Evolutionary conservation across 2,797 vertebrate genomes (phyloP).

Genomic region (Neosalanx taihuensis): DNA sequence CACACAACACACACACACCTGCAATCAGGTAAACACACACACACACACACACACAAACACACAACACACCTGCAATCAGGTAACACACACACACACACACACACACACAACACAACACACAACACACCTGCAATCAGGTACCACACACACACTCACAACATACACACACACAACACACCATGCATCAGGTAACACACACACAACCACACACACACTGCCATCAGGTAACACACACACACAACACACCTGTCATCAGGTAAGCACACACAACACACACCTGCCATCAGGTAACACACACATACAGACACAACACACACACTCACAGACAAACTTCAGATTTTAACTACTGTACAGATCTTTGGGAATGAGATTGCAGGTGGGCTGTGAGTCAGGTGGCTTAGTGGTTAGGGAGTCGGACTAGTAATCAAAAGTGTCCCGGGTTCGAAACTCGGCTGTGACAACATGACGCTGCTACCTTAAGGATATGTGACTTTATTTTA

Average conservation of each 20-base stretch:
- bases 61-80: neutral
- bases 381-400: too few relatives aligned
- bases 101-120: too few relatives aligned
- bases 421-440: too few relatives aligned
- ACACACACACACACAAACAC: neutral
- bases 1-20: neutral
- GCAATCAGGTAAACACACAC: neutral
- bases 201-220: neutral
- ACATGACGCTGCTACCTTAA: too few relatives aligned
- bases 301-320: neutral
- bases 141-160: constrained; percentile 25
- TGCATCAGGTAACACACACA: constrained; percentile 67
- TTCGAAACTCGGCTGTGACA: too few relatives aligned
- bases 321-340: too few relatives aligned
- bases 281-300: neutral
- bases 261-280: neutral
- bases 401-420: too few relatives aligned
- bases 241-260: neutral
- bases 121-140: constrained; percentile 69
- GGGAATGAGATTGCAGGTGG: too few relatives aligned
- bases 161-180: constrained; percentile 44
- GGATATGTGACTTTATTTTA: too few relatives aligned
- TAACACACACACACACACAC: constrained; percentile 26
- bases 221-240: neutral
- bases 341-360: too few relatives aligned